Percentiles rank a stretch among this genome's conserved stretches.
Conservation (phyloP, 2,113 vertebrate genomes). For the Pycnonotus jocosus region DNA sequence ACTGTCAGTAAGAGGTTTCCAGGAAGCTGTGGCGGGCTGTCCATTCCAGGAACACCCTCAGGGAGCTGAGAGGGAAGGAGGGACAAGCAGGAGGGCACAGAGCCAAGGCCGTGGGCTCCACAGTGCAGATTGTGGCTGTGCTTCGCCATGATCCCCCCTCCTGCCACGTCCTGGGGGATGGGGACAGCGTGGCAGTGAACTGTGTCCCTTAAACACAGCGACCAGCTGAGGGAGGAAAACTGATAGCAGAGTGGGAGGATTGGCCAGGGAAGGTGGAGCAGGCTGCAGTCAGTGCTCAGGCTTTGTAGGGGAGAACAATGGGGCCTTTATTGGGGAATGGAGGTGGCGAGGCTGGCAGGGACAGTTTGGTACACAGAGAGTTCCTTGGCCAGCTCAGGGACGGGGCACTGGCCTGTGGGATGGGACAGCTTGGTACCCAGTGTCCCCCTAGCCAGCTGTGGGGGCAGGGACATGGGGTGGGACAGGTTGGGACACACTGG, state of each 20-base stretch:
- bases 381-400: background rate
- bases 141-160: background rate
- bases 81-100: background rate
- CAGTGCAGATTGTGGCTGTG: rapidly evolving
- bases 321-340: slow-evolving; percentile 26
- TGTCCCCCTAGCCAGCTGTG: background rate
- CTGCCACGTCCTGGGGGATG: background rate
- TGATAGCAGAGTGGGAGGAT: background rate
- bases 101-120: background rate
- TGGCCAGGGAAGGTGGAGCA: slow-evolving; percentile 42
- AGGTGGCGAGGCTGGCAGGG: background rate
- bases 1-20: background rate
- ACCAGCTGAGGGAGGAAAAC: background rate
- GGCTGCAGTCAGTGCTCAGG: slow-evolving; percentile 26
- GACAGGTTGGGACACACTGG: background rate
- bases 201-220: background rate
- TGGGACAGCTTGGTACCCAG: background rate
- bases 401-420: background rate
- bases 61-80: background rate
- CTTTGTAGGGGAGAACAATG: slow-evolving; percentile 40
- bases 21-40: background rate
- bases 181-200: background rate
- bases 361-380: background rate
- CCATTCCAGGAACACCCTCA: background rate
- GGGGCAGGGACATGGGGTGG: background rate